Evolutionary conservation across 2,797 vertebrate genomes (phyloP), one percentile per base, ranked within the genome.

Genomic region (Rhadinocentrus ornatus): DNA sequence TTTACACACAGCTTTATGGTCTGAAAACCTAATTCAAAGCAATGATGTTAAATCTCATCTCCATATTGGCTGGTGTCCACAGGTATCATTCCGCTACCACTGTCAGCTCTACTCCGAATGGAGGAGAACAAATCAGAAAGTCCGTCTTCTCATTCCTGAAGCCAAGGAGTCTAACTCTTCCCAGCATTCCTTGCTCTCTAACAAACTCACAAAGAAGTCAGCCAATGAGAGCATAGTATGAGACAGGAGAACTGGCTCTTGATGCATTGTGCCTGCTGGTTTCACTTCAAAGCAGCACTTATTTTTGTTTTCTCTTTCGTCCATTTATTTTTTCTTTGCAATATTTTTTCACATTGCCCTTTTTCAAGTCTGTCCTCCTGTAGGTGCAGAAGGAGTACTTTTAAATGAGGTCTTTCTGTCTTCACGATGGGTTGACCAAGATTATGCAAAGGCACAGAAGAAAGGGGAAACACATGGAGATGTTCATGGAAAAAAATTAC

Each of bases 1-100:
- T 53, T 55, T 2, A 15, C 16, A 52, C 8, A 5, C n/a, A 46
- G 34, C 12, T 8, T 34, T 31, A 4, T 22, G 34, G 27, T n/a
- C 0, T 16, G 18, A 18, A 29, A 12, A 11, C 15, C 5, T 26
- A 7, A 20, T 6, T 6, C n/a, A 1, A n/a, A n/a, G 20, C 0
- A 13, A 2, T 15, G 3, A 34, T 5, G 10, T 39, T 1, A n/a
- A 6, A 53, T 29, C 50, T 29, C 8, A 9, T 72, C 24, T 50
- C 60, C 27, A 24, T 13, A 3, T 48, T 55, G 26, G 52, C 18
- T 54, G 31, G 32, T 63, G 16, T 78, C 53, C 56, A 6, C 86
- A 95, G 97, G 97, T 98, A 4, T 98, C 97, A 44, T 98, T 99
- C 94, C 97, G 97, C 82, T 98, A 98, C 93, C 97, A 98, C 90